Evolutionary conservation across 2,797 vertebrate genomes (phyloP).

Genomic region (Tympanoctomys barrerae): DNA sequence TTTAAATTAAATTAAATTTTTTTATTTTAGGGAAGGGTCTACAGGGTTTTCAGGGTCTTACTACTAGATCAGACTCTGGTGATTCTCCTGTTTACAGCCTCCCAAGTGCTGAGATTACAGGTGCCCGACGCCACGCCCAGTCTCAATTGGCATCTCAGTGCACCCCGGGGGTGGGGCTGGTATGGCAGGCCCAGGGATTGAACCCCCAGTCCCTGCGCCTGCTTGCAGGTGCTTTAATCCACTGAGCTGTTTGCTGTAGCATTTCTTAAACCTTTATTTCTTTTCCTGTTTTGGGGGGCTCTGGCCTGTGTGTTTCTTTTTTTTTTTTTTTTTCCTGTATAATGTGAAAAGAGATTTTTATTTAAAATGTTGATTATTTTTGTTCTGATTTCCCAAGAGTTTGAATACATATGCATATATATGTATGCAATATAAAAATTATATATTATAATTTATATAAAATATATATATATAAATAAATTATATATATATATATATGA

Average conservation of each 20-base stretch:
- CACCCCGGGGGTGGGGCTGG: too few relatives aligned
- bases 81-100: too few relatives aligned
- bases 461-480: background rate
- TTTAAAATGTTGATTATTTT: conserved; percentile 60
- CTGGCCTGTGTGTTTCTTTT: background rate
- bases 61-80: too few relatives aligned
- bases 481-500: background rate
- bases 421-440: background rate
- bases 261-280: background rate
- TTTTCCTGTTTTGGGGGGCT: background rate
- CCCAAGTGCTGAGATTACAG: too few relatives aligned
- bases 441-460: background rate
- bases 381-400: conserved; percentile 37
- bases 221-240: too few relatives aligned
- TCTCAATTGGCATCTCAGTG: too few relatives aligned
- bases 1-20: background rate
- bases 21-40: too few relatives aligned
- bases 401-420: background rate
- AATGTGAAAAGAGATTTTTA: conserved; percentile 36
- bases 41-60: too few relatives aligned
- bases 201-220: too few relatives aligned
- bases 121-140: too few relatives aligned
- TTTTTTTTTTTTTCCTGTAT: too few relatives aligned
- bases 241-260: background rate
- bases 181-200: too few relatives aligned